Evolutionary conservation across 2,888 invertebrate species (phyloP), one percentile per base, ranked within the genome.

Genomic region (Cataglyphis altisquamis): DNA sequence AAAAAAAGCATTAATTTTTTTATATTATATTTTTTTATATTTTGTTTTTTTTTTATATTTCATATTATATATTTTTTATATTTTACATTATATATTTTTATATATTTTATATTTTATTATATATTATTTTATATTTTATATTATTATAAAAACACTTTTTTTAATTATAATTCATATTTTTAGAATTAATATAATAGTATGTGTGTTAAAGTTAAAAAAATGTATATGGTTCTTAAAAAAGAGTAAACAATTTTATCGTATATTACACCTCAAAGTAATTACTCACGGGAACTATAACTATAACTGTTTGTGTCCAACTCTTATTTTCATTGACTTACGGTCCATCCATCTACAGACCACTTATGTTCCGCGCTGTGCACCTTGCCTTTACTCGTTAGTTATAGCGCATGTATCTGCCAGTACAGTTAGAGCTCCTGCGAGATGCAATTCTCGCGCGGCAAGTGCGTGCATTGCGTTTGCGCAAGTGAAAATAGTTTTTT

Each of bases 401-500:
- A 75, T 5, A 75, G 12, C 36, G 25, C 52, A 64, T 74, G 3
- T 18, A 52, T 18, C 36, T 52, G 18, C 75, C 75, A 12, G 52
- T 64, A 75, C 64, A 75, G 64, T 75, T 84, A 78, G 67, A 41
- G 78, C 72, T 86, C 80, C 70, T 86, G 83, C 57, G 15, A 73
- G 62, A 87, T 85, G 81, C 84, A 84, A 88, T 82, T 48, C 86
- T 74, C 88, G 75, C 78, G 48, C 77, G 57, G 73, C 85, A 68
- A 60, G 77, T 80, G 74, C 63, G 45, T 73, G 41, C 72, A 85
- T 85, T 77, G 81, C 86, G 77, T 82, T 18, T 52, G 52, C 45
- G 55, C 67, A 77, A 83, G 83, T 77, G 68, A 73, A 81, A 86
- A 87, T 85, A 70, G 12, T 41, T 52, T 25, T 64, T 70, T 57